These are phyloP conservation scores for Erynnis tages DNA, from an alignment of 2,888 invertebrate species.

Conservation along the genomic window DNA sequence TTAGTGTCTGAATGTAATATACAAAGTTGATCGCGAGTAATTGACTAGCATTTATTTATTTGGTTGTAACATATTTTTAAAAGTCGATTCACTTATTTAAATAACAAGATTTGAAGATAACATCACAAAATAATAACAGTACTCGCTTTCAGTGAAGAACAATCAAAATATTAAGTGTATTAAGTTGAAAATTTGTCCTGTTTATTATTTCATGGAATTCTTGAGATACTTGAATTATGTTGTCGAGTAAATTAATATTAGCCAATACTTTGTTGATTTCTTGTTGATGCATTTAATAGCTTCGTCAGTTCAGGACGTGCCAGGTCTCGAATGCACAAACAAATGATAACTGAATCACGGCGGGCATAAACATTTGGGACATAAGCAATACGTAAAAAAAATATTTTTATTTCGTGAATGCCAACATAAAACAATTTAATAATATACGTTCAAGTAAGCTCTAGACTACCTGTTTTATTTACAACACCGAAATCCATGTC, in stretches of 20 bases:
- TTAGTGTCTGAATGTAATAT: neutral
- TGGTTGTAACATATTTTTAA: slow-evolving; percentile 12
- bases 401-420: slow-evolving; percentile 39
- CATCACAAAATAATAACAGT: slow-evolving; percentile 11
- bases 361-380: slow-evolving; percentile 4
- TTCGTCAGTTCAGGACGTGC: slow-evolving; percentile 3
- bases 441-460: slow-evolving; percentile 48
- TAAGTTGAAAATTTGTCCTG: no score
- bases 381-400: slow-evolving; percentile 5
- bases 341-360: slow-evolving; percentile 1
- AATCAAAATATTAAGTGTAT: no score
- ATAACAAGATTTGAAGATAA: slow-evolving; percentile 4
- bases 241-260: no score
- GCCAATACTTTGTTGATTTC: no score
- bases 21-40: slow-evolving; percentile 14
- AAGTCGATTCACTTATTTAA: slow-evolving; percentile 3
- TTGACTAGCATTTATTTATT: slow-evolving; percentile 24
- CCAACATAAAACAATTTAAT: slow-evolving; percentile 46
- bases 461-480: slow-evolving; percentile 35
- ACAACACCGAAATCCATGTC: slow-evolving; percentile 41
- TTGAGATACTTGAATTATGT: no score
- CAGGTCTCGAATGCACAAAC: neutral
- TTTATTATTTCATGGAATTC: no score
- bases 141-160: slow-evolving; percentile 14
- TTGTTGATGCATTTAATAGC: no score